Evolutionary conservation across 1,140 invertebrate genomes (phyloP).

Genomic region (Tribolium castaneum): DNA sequence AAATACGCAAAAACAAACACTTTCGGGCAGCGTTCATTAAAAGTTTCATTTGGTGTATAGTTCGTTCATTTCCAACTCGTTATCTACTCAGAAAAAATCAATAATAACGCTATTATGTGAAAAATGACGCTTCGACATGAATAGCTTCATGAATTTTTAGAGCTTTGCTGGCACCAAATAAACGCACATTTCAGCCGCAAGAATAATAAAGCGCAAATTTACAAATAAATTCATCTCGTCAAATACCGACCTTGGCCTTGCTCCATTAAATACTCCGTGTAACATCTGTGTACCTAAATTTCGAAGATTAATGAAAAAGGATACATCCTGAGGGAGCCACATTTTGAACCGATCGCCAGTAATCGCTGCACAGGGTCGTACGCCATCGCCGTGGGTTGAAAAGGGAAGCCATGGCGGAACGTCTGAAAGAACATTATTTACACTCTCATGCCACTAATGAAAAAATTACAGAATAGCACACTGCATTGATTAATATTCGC

Average conservation of each 20-base stretch:
- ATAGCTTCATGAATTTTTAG: not conserved
- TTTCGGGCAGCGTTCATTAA: not conserved
- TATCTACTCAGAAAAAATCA: conserved; percentile 7
- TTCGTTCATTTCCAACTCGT: conserved; percentile 2
- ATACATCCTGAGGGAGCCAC: conserved; percentile 96
- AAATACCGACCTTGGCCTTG: not conserved
- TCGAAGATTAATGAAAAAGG: conserved; percentile 71
- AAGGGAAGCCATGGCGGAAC: conserved; percentile 98
- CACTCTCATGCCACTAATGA: conserved; percentile 21
- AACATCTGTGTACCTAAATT: not conserved
- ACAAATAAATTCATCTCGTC: not conserved
- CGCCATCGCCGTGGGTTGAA: conserved; percentile 95
- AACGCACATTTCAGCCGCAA: not conserved
- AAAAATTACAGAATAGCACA: not conserved
- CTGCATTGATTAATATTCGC: not conserved
- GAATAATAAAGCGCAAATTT: not conserved
- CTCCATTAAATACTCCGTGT: not conserved
- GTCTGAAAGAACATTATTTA: conserved; percentile 78
- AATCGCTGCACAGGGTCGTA: conserved; percentile 98
- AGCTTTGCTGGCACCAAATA: not conserved
- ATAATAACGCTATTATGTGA: not conserved
- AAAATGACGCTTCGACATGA: conserved; percentile 6
- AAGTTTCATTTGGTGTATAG: not conserved
- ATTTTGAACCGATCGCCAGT: conserved; percentile 96
- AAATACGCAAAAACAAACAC: not conserved